Percentiles rank a stretch among this genome's conserved stretches.
Evolutionary conservation across 2,797 vertebrate species (phyloP).

Genomic region (Clarias platycephalus): DNA sequence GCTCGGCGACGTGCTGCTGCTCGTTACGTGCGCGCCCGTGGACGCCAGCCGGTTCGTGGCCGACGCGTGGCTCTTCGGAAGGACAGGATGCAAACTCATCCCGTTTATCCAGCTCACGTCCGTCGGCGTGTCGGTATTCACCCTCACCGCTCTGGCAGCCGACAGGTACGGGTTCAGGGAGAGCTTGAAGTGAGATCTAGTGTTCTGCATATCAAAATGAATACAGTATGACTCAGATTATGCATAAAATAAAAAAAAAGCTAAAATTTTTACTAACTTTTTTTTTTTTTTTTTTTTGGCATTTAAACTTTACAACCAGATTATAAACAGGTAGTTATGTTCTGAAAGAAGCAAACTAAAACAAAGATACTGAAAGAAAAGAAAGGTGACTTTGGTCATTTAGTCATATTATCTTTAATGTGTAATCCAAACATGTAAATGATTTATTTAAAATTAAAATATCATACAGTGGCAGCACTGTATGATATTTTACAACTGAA

Average conservation of each 20-base stretch:
- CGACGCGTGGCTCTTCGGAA: constrained; percentile 91
- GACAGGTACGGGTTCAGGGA: constrained; percentile 82
- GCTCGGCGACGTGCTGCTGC: constrained; percentile 87
- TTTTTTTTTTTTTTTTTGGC: background rate
- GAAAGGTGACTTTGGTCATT: background rate
- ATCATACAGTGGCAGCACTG: too few species aligned
- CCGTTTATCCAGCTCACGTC: constrained; percentile 96
- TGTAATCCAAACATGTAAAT: too few species aligned
- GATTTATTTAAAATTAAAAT: background rate
- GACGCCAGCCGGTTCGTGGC: constrained; percentile 92
- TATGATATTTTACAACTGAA: background rate
- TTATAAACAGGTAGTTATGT: background rate
- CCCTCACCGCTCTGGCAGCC: constrained; percentile 91
- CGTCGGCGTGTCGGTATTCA: constrained; percentile 96
- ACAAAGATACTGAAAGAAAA: background rate
- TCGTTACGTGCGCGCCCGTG: constrained; percentile 92
- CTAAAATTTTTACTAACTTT: too few species aligned
- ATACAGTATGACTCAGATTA: too few species aligned
- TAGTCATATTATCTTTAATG: too few species aligned
- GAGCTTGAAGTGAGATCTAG: too few species aligned
- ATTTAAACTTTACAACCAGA: background rate
- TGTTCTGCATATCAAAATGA: background rate
- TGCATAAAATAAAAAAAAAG: background rate
- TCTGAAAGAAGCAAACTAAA: background rate
- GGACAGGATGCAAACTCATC: constrained; percentile 92